These are phyloP conservation scores for Spodoptera frugiperda DNA, from an alignment of 1,140 invertebrate genomes.

Conservation along the genomic window DNA sequence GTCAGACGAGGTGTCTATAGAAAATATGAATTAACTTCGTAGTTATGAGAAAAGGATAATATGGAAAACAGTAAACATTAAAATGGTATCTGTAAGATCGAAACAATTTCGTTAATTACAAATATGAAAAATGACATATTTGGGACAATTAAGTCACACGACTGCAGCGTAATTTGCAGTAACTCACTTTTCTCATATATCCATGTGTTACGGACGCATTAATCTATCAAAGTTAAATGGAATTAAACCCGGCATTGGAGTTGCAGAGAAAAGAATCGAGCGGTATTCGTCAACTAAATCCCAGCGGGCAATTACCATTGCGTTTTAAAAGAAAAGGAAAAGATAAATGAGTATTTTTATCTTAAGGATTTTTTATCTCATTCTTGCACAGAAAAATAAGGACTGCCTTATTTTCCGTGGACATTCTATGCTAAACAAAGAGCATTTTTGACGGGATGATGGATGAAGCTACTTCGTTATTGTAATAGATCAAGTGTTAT, in stretches of 20 bases:
- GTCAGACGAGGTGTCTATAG: no score
- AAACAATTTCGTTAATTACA: no score
- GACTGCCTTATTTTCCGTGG: slow-evolving; percentile 46
- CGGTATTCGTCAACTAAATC: slow-evolving; percentile 24
- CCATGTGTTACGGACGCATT: slow-evolving; percentile 4
- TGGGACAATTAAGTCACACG: slow-evolving; percentile 1
- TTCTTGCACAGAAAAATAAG: slow-evolving; percentile 61
- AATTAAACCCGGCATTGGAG: neutral
- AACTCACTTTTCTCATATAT: slow-evolving; percentile 1
- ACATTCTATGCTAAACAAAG: slow-evolving; percentile 71
- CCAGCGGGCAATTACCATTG: slow-evolving; percentile 31
- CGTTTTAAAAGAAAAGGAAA: slow-evolving; percentile 49
- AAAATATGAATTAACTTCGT: no score
- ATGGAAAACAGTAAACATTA: no score
- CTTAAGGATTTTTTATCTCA: slow-evolving; percentile 55
- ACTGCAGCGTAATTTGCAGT: slow-evolving; percentile 27
- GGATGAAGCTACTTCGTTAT: slow-evolving; percentile 56
- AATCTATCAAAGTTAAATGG: slow-evolving; percentile 14
- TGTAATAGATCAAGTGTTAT: slow-evolving; percentile 50
- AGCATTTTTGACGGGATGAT: slow-evolving; percentile 63
- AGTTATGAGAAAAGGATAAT: no score
- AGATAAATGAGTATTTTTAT: slow-evolving; percentile 68
- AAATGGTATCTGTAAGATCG: no score
- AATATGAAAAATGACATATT: neutral
- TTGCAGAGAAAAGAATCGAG: slow-evolving; percentile 4